Base-by-base conservation (phyloP, 2,888 invertebrate genomes). In the Acleris emargana region DNA sequence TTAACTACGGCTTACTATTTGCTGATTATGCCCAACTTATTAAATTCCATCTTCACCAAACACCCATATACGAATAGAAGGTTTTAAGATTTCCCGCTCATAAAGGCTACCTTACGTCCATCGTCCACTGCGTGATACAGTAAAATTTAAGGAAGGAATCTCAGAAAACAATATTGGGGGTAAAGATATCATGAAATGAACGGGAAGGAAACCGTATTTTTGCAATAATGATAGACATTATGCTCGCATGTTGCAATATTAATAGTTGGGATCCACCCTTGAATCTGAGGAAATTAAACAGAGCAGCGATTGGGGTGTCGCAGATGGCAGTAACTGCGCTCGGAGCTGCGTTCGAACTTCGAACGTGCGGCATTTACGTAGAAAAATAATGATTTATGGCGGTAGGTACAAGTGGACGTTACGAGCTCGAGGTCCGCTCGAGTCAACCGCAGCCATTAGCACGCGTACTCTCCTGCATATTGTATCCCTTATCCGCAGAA, bases 251-350 rank as follows among this genome's bases (percentile, higher is more conserved):
- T 80, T 78, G 77, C 79, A 73, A 77, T 82, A 87, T 87, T 86
- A 86, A 84, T 87, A 84, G 81, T 83, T 79, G 77, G 78, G 85
- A 84, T 84, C 82, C 83, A 77, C 84, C 86, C 84, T 86, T 78
- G 79, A 83, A 87, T 88, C 84, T 87, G 84, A 82, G 77, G 84
- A 86, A 88, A 90, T 89, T 86, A 89, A 87, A 82, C 82, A 78
- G 81, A 82, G 76, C 80, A 79, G 83, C 82, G 74, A 86, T 86
- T 86, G 88, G 89, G 87, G 87, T 86, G 89, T 81, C 89, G 76
- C 91, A 91, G 89, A 89, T 91, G 91, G 86, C 73, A 74, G 79
- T 89, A 89, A 91, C 88, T 81, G 87, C 88, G 82, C 76, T 79
- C 79, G 76, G 72, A 72, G 75, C 76, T 79, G 74, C 74, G 76